Conservation (phyloP, 2,113 vertebrate species). For the Sula dactylatra region DNA sequence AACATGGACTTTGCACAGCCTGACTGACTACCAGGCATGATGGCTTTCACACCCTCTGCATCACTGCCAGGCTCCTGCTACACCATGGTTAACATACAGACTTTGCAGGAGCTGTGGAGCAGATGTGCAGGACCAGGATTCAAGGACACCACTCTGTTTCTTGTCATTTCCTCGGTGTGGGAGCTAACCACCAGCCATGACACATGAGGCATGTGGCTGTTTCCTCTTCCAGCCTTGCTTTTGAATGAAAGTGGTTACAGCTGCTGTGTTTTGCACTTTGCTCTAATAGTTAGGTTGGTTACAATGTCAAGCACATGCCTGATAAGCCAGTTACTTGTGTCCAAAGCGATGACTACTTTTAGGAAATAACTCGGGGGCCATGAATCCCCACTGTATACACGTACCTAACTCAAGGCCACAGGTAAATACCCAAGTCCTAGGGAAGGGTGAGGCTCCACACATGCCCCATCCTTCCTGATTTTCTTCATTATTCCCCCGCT, state of each 20-base stretch:
- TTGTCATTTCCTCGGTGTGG: not conserved
- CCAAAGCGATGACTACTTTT: not conserved
- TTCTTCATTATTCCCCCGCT: not conserved
- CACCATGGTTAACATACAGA: too few relatives aligned
- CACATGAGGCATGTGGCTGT: fast-evolving
- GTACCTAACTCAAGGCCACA: not conserved
- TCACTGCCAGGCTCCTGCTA: not conserved
- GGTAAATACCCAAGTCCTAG: not conserved
- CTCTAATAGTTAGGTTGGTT: not conserved
- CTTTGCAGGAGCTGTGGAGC: not conserved
- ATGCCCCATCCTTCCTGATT: not conserved
- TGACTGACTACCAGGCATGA: not conserved
- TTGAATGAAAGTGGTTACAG: not conserved
- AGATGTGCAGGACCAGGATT: not conserved
- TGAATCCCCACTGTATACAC: not conserved
- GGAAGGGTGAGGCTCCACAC: not conserved
- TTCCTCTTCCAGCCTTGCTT: not conserved
- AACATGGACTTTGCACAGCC: not conserved
- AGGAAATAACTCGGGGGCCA: not conserved
- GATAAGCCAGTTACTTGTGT: not conserved
- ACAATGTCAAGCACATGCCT: not conserved
- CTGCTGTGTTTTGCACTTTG: not conserved
- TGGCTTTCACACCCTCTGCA: not conserved
- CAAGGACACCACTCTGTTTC: not conserved
- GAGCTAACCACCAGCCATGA: not conserved